Evolutionary conservation across 2,113 vertebrate genomes (phyloP), one percentile per base, ranked within the genome.

Genomic region (Chaetura pelagica): DNA sequence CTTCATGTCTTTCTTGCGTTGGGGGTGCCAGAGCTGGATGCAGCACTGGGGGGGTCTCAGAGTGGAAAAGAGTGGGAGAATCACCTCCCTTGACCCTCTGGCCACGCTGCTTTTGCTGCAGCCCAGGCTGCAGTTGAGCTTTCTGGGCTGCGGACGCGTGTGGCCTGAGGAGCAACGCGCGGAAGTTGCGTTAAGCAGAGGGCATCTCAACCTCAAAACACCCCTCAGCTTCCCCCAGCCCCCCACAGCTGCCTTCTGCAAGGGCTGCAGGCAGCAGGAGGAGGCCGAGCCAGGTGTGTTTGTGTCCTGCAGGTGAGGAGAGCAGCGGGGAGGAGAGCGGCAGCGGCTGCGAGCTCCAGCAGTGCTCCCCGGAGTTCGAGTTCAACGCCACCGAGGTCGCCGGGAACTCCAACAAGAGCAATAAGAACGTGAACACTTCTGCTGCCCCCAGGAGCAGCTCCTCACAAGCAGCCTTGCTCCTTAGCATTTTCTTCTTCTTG

Each of bases 321-420:
- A 96, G 92, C 93, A 99, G 99, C 5, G 98, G 99, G 14, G 99
- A 98, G 92, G 99, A 98, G 93, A 99, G 99, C 4, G 99, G 99
- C 84, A 99, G 99, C 15, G 99, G 99, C 44, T 99, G 99, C 1
- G 98, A 99, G 58, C 96, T 97, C 15, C 97, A 98, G 27, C 97
- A 98, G 72, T 99, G 99, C 48, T 96, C 98, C 55, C 93, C 80
- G 0, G 98, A 98, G 87, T 98, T 99, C 2, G 99, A 99, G 96
- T 98, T 98, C 98, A 99, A 99, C 4, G 97, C 97, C 26, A 98
- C 98, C 1, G 97, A 98, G 48, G 96, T 96, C 57, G 75, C 97
- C 0, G 96, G 95, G 15, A 96, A 51, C 75, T 94, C 75, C 58
- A 97, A 84, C 71, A 96, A 93, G 96, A 95, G 89, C 0, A 96